Evolutionary conservation across 2,113 vertebrate species (phyloP), one percentile per base, ranked within the genome.

Genomic region (Pica pica): DNA sequence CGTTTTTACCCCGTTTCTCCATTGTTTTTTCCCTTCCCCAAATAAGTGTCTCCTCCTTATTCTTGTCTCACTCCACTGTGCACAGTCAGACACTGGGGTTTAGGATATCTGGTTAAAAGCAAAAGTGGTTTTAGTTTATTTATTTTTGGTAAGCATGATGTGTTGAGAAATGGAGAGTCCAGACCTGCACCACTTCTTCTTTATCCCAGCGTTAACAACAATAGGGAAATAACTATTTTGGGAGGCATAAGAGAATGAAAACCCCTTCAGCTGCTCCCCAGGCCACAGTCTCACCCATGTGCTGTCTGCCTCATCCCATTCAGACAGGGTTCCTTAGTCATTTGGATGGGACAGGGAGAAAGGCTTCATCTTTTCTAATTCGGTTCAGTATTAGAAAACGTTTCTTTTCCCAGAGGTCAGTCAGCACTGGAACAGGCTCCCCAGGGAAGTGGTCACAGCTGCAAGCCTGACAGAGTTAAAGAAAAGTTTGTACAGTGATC

Each of bases 51-150:
- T 13, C 59, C 17, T 53, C 18, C 9, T 82, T 57, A 49, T 30
- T 90, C 18, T 55, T 73, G 4, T 65, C 30, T 69, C 0, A 0
- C 2, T 76, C 23, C 4, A 2, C 13, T 30, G 9, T 50, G n/a
- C 16, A 8, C 10, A 55, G 33, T 44, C 9, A 20, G 37, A 37
- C 26, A 7, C 3, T 39, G 16, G 0, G 9, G 78, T 69, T 86
- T n/a, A 56, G 10, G 63, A 28, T 56, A 75, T 31, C 20, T 59
- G 6, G 59, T 71, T 68, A 52, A 60, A 89, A 87, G 4, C 15
- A 67, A 35, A 81, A 42, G 8, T 49, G 9, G 16, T 33, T 76
- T 71, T 23, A 42, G 12, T 67, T 57, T 65, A 11, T 53, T 78
- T 80, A 10, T 5, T 73, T 89, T 64, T 77, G 13, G 4, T 56